Evolutionary conservation across 1,140 invertebrate species (phyloP), one percentile per base, ranked within the genome.

Genomic region (Eufriesea mexicana): DNA sequence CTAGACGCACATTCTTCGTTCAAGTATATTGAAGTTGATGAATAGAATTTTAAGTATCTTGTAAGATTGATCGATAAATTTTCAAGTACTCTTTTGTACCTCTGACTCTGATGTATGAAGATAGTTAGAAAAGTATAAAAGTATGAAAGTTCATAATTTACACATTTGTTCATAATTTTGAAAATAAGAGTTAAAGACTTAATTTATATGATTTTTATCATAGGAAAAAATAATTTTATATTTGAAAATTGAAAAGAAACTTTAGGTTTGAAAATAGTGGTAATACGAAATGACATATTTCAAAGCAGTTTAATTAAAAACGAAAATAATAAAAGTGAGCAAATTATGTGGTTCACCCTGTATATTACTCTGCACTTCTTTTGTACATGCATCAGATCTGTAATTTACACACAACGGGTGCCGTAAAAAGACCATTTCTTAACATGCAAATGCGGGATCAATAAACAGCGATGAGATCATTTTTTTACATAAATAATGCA

Each of bases 31-130:
- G 25, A 57, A 75, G 72, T 68, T 8, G 25, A 55, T 42, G 61
- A 57, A 76, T 54, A 67, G 62, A 25, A 82, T 82, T 76, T 82
- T 76, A 82, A 82, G 54, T 47, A 35, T 35, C 35, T 42, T 28
- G 25, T 25, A 16, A 76, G 73, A 68, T 59, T n/a, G n/a, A 42
- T 47, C 64, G 20, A 57, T 66, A 51, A 18, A 25, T 20, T 67
- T 67, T 55, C 23, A 47, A 55, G 14, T n/a, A 71, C 18, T 5
- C 18, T 25, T 54, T 51, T 47, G 10, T 51, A 28, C 10, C 18
- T 75, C 61, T 20, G 20, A 45, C 25, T 45, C 5, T 10, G 5
- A 51, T n/a, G 16, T 57, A 45, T 20, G 12, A 9, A 47, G n/a
- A 61, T 28, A 59, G 8, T 42, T 74, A 25, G 35, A 23, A 25